Conservation (phyloP, 2,888 invertebrate genomes). For the Halictus ligatus region DNA sequence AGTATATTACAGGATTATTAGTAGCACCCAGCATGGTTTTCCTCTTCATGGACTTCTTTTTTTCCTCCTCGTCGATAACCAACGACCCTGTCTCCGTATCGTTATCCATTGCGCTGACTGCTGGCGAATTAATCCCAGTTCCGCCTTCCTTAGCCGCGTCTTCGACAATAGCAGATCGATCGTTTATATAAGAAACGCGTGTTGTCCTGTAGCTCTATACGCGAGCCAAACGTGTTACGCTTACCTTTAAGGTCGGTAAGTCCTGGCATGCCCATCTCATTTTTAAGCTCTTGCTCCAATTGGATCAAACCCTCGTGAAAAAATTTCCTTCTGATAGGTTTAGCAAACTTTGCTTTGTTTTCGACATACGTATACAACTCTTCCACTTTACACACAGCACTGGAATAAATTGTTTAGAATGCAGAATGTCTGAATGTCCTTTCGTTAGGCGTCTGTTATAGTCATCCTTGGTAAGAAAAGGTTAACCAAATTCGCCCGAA, state of each 20-base stretch:
- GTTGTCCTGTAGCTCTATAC: neutral
- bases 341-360: constrained; percentile 92
- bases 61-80: constrained; percentile 82
- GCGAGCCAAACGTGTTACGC: neutral
- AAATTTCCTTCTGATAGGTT: constrained; percentile 91
- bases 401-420: constrained; percentile 78
- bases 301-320: constrained; percentile 95
- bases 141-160: constrained; percentile 65
- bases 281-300: constrained; percentile 92
- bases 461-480: neutral
- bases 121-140: constrained; percentile 55
- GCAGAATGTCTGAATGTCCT: neutral
- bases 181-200: neutral
- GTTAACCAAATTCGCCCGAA: neutral
- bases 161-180: constrained; percentile 58
- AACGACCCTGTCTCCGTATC: constrained; percentile 80
- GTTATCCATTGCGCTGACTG: constrained; percentile 72
- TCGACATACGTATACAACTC: constrained; percentile 94
- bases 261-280: constrained; percentile 83
- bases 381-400: constrained; percentile 91
- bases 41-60: constrained; percentile 80
- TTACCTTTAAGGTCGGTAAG: constrained; percentile 71
- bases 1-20: constrained; percentile 75
- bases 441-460: neutral
- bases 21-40: constrained; percentile 72